phyloP scores from a whole-genome alignment of 2,797 vertebrate genomes.

The Coranthus polyacanthus region DNA sequence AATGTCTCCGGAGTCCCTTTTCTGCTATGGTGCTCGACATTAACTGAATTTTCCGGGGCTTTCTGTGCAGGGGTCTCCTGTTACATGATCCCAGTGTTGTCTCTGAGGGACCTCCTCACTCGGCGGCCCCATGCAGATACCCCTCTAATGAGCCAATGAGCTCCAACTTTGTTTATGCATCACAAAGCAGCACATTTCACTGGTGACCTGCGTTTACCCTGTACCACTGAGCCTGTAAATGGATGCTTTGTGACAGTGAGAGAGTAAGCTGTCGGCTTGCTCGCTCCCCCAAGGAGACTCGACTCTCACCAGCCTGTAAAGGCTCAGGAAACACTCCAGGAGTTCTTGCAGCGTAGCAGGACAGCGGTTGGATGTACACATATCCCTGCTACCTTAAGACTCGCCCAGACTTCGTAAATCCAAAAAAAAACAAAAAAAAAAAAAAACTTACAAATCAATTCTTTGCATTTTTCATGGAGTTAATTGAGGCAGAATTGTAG shows the following conservation, averaged over 20 bases:
- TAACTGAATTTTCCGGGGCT: too few relatives aligned
- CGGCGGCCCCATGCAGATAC: slow-evolving; percentile 25
- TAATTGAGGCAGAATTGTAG: slow-evolving; percentile 1
- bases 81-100: not conserved
- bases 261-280: slow-evolving; percentile 41
- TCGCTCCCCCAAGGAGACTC: slow-evolving; percentile 29
- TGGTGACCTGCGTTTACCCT: slow-evolving; percentile 71
- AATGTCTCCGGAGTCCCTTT: too few relatives aligned
- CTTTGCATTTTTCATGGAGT: not conserved
- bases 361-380: too few relatives aligned
- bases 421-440: too few relatives aligned
- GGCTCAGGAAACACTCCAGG: slow-evolving; percentile 23
- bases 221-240: slow-evolving; percentile 56
- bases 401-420: too few relatives aligned
- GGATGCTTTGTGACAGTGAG: slow-evolving; percentile 73
- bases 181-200: slow-evolving; percentile 69
- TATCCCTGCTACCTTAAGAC: too few relatives aligned
- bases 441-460: not conserved
- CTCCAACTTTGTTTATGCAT: slow-evolving; percentile 60
- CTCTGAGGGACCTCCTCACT: slow-evolving; percentile 27
- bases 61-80: not conserved
- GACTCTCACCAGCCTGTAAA: slow-evolving; percentile 40
- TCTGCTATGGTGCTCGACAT: too few relatives aligned
- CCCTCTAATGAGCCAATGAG: slow-evolving; percentile 43
- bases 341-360: too few relatives aligned